Conservation (phyloP, 2,113 vertebrate genomes). For the Sarotherodon lohbergeri region DNA sequence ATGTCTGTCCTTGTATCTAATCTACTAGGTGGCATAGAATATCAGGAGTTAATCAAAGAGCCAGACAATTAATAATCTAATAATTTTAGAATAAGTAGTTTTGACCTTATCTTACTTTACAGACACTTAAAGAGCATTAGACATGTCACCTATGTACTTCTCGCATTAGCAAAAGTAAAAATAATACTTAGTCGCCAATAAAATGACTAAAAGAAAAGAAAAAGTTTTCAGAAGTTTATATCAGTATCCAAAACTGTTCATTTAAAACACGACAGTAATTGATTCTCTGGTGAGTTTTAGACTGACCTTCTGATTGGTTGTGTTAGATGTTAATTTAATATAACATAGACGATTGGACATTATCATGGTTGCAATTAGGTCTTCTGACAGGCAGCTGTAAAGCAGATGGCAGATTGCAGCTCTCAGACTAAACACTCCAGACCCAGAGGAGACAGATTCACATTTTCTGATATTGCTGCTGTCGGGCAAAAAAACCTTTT, state of each 20-base stretch:
- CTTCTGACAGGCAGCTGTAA: conserved; percentile 42
- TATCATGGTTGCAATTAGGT: conserved; percentile 40
- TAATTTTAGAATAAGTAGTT: not conserved
- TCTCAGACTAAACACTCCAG: conserved; percentile 61
- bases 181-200: not conserved
- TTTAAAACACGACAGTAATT: not conserved
- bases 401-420: conserved; percentile 46
- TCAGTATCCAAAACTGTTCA: not conserved
- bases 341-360: conserved; percentile 32
- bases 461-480: not conserved
- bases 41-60: not conserved
- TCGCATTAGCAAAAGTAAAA: not conserved
- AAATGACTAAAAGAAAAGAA: not conserved
- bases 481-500: not conserved
- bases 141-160: not conserved
- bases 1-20: not conserved
- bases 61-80: not conserved
- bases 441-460: conserved; percentile 24
- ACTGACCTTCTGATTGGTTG: conserved; percentile 9
- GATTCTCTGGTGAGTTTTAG: not conserved
- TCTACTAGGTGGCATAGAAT: not conserved
- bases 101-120: not conserved
- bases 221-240: not conserved
- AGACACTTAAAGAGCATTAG: not conserved
- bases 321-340: conserved; percentile 26